Base-by-base conservation (phyloP, 1,140 invertebrate genomes). In the Paracyclopina nana region DNA sequence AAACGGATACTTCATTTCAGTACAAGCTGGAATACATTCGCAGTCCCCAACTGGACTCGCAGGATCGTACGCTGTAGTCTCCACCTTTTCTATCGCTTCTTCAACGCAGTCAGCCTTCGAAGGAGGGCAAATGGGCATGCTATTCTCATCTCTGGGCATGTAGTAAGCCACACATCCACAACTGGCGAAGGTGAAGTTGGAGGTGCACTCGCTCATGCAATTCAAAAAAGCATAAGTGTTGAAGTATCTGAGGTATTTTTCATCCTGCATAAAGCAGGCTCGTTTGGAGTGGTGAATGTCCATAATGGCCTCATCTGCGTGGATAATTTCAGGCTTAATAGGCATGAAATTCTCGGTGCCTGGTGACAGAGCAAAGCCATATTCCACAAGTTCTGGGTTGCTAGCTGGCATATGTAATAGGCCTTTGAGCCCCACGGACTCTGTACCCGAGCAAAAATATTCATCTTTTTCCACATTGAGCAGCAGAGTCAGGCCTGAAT, bases 391-490 rank as follows among this genome's bases (percentile, higher is more conserved):
- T 44, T 48, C 45, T 12, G 45, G 45, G 6, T 28, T 16, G 4
- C 14, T 27, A 2, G 18, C 29, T 22, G 45, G 45, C 16, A 28
- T 25, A 26, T 48, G 45, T 4, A 48, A 31, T 6, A 48, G 28
- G 4, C 16, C 27, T 28, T 48, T 48, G 16, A 48, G 30, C 30
- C 45, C 45, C 3, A 48, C 45, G 22, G 45, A 48, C 28, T 48
- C 45, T 6, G 20, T 28, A 2, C 45, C 45, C 9, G 45, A n/a
- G n/a, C 45, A 48, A n/a, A 4, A 48, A 18, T 48, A 48, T 48
- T 48, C 45, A 29, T 29, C 30, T 48, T 27, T 14, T 48, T 48
- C 25, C 12, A 48, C 45, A 48, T 48, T 29, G 9, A 48, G 28
- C 27, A 48, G 5, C 12, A 48, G 24, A 16, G 24, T 4, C 14